phyloP scores from a whole-genome alignment of 1,140 invertebrate species.

The Lethrus apterus region DNA sequence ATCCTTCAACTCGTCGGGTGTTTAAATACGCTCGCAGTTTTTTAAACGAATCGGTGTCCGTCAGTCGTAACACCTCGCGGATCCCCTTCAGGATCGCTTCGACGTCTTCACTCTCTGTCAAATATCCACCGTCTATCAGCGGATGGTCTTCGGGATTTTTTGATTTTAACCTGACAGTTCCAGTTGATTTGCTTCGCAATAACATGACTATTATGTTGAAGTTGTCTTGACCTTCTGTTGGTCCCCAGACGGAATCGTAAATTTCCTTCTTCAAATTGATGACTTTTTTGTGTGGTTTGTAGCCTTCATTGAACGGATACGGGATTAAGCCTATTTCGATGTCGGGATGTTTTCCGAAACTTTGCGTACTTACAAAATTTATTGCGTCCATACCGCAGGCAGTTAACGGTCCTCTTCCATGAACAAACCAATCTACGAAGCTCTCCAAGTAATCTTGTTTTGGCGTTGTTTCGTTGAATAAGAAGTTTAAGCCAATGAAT shows the following conservation, averaged over 20 bases:
- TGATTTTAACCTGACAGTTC: constrained; percentile 55
- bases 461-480: constrained; percentile 17
- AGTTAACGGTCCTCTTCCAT: constrained; percentile 3
- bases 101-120: constrained; percentile 47
- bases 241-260: constrained; percentile 26
- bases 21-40: constrained; percentile 20
- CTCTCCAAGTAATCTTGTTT: background rate
- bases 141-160: constrained; percentile 65
- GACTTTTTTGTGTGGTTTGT: constrained; percentile 17
- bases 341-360: constrained; percentile 45
- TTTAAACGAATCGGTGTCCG: constrained; percentile 22
- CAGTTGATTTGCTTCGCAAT: constrained; percentile 65
- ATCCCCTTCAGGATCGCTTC: constrained; percentile 26
- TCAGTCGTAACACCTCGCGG: constrained; percentile 19
- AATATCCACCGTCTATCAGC: constrained; percentile 56
- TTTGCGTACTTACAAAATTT: background rate
- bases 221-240: constrained; percentile 46
- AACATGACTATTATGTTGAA: constrained; percentile 65
- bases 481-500: constrained; percentile 35
- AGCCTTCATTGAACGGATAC: constrained; percentile 24
- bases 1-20: constrained; percentile 17
- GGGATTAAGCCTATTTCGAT: constrained; percentile 49
- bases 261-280: constrained; percentile 20
- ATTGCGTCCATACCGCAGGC: background rate
- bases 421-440: constrained; percentile 4